Evolutionary conservation across 2,797 vertebrate genomes (phyloP).

Genomic region (Amphiprion clarkii): DNA sequence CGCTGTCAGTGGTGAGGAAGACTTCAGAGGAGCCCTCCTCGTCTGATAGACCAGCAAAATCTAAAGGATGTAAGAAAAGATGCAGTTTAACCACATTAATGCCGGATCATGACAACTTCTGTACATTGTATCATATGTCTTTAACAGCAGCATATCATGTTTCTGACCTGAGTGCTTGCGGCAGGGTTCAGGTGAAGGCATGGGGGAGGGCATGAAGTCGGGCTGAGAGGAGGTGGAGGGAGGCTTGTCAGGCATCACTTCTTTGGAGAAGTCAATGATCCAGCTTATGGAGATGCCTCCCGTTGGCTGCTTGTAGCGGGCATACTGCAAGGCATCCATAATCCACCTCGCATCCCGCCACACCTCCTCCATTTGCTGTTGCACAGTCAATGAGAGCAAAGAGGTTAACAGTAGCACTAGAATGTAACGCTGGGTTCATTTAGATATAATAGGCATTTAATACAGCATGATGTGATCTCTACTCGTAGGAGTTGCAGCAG

Average conservation of each 20-base stretch:
- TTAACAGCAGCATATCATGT: neutral
- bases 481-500: neutral
- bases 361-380: constrained; percentile 94
- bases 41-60: constrained; percentile 86
- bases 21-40: constrained; percentile 93
- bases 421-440: neutral
- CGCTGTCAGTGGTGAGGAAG: constrained; percentile 93
- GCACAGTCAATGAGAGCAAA: constrained; percentile 1
- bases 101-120: neutral
- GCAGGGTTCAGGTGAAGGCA: constrained; percentile 87
- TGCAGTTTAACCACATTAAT: neutral
- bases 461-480: too few species aligned
- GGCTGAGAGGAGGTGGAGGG: constrained; percentile 85
- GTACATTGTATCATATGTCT: neutral
- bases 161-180: constrained; percentile 87
- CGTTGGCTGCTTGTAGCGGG: constrained; percentile 92
- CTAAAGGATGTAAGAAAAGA: constrained; percentile 47
- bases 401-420: neutral
- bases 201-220: constrained; percentile 90
- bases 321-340: constrained; percentile 92
- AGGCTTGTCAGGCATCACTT: constrained; percentile 82
- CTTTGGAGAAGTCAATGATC: constrained; percentile 87
- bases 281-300: constrained; percentile 88
- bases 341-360: constrained; percentile 96
- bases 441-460: neutral